A percentile compares a stretch with the other conserved stretches of the same genome.
Evolutionary conservation across 2,888 invertebrate genomes (phyloP).

Genomic region (Crepidodera aurea): DNA sequence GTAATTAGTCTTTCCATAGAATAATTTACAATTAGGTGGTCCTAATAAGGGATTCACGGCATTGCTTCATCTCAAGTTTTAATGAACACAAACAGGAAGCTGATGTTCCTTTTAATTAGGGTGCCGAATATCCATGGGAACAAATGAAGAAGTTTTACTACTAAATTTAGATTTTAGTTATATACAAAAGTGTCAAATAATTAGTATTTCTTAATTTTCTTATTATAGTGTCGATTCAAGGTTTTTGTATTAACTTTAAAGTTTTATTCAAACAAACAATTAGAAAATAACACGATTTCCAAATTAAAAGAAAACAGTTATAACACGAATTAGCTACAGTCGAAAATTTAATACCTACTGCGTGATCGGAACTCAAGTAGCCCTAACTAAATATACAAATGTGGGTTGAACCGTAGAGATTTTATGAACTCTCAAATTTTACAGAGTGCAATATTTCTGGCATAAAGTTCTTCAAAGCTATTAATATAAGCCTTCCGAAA

Average conservation of each 20-base stretch:
- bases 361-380: conserved; percentile 7
- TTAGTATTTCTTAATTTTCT: too few species aligned
- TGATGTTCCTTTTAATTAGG: conserved; percentile 54
- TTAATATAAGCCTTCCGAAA: conserved; percentile 7
- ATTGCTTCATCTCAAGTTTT: conserved; percentile 38
- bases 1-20: too few species aligned
- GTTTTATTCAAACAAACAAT: too few species aligned
- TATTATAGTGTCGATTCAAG: too few species aligned
- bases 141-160: conserved; percentile 37
- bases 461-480: background rate
- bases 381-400: conserved; percentile 15
- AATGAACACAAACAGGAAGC: conserved; percentile 55
- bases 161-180: background rate
- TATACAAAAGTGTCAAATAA: background rate
- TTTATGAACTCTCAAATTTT: background rate
- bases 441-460: too few species aligned
- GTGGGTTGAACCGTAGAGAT: background rate
- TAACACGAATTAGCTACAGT: too few species aligned
- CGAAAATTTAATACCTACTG: background rate
- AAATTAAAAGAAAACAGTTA: too few species aligned
- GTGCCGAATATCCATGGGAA: conserved; percentile 46
- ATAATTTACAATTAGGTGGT: conserved; percentile 35
- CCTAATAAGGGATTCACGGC: conserved; percentile 43
- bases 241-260: too few species aligned
- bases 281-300: too few species aligned